Evolutionary conservation across 2,888 invertebrate genomes (phyloP), one percentile per base, ranked within the genome.

Genomic region (Xylota segnis): DNA sequence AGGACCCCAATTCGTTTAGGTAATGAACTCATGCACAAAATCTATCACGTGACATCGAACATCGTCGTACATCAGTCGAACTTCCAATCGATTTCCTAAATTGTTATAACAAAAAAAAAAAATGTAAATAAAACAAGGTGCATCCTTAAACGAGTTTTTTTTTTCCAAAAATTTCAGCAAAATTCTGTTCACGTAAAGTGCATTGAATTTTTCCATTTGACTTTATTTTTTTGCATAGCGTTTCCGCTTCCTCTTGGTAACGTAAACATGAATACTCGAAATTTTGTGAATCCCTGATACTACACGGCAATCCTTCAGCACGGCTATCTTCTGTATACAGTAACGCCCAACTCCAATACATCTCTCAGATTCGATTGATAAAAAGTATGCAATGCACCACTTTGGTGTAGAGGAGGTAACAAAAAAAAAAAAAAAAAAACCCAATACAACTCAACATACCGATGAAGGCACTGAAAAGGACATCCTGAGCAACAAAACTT

Each of bases 21-120:
- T 71, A 70, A 66, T 71, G 81, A 76, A 86, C 71, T 86, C 76
- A 76, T 72, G 76, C 76, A 82, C 58, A 61, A 68, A 82, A 76
- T 71, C 45, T 74, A 78, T 71, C 65, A 81, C 82, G 68, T 82
- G 66, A 68, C 72, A 70, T 71, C 71, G n/a, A n/a, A 54, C 86
- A 68, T 77, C 65, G 58, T 50, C 58, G 52, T 68, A 76, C 72
- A 61, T 71, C 82, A 72, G 50, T 77, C 50, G 54, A 76, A 71
- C 61, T 86, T 82, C 72, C 82, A 68, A 86, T 61, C 66, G 76
- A 86, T 86, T 86, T 82, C 71, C 63, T 71, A 56, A 75, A 81
- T 68, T 54, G 71, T 78, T 83, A 40, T 74, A 78, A 27, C 66
- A 18, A 59, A 56, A 58, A 9, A 63, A 47, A 58, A 56, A 63